These are phyloP conservation scores for Listronotus bonariensis DNA, from an alignment of 1,140 invertebrate species.

Conservation along the genomic window DNA sequence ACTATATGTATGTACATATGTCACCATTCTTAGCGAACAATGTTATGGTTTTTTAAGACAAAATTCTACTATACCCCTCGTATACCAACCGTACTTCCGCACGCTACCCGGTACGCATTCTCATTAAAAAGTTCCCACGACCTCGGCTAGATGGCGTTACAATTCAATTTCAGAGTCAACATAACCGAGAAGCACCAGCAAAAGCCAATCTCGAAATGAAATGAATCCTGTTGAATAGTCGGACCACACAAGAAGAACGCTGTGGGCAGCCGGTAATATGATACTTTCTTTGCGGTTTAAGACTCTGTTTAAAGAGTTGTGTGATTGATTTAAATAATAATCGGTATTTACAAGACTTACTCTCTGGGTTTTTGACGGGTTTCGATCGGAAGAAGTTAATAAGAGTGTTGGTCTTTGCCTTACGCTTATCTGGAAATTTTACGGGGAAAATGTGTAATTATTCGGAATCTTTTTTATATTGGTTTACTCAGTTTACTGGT, in stretches of 20 bases:
- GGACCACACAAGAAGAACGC: constrained; percentile 31
- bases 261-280: constrained; percentile 32
- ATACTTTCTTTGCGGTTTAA: constrained; percentile 33
- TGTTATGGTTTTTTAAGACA: no score
- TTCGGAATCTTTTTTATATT: no score
- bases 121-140: constrained; percentile 5
- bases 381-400: constrained; percentile 17
- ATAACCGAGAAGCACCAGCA: neutral
- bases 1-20: no score
- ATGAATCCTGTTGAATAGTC: constrained; percentile 24
- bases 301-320: constrained; percentile 6
- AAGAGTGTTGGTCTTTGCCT: neutral
- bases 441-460: neutral
- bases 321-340: constrained; percentile 27
- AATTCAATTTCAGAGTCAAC: constrained; percentile 16
- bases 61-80: no score
- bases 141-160: constrained; percentile 12
- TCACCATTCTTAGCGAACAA: no score
- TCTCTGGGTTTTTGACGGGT: neutral
- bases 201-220: constrained; percentile 18
- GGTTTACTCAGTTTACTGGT: no score
- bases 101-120: constrained; percentile 3
- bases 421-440: no score
- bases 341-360: constrained; percentile 14
- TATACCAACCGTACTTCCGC: no score